Base-by-base conservation (phyloP, 2,888 invertebrate species). In the Xanthorhoe spadicearia region DNA sequence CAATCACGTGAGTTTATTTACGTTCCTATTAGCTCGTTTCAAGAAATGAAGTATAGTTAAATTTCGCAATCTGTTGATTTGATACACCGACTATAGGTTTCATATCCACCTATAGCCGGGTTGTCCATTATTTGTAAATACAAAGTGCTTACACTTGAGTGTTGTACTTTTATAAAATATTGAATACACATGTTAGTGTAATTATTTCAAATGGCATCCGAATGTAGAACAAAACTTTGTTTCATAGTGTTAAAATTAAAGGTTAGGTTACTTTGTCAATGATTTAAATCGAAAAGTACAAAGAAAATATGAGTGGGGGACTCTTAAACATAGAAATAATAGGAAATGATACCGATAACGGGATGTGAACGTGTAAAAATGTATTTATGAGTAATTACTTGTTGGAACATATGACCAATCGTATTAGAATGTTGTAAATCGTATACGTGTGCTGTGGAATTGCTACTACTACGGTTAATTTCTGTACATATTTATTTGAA, bases 241-340 rank as follows among this genome's bases (percentile, higher is more conserved):
- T 84, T 81, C 77, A 80, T 82, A 79, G 82, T 85, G 83, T 87
- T 83, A 80, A 82, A 85, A 84, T 83, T 84, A 85, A 85, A 73
- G 74, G 82, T 85, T 86, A 88, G 85, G 83, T 88, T 86, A 87
- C 82, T 84, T 83, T 83, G 79, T 79, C 82, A 79, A 78, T 83
- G 80, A 83, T 82, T 81, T 83, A 85, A 84, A 88, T 85, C 82
- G 85, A 87, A 76, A 88, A 90, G 90, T 90, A 90, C 90, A 90
- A 90, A 90, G 85, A 81, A 82, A 82, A 84, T 81, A 80, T 83
- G 84, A 83, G 77, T 83, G 86, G 81, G 77, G 80, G 82, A 51
- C 51, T 51, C 79, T 58, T 79, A 80, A 78, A 59, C 53, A 79
- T 76, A 80, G 74, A 78, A 82, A 77, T 79, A 78, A 80, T 79